Base-by-base conservation (phyloP, 2,888 invertebrate species). In the Heliconius aoede region DNA sequence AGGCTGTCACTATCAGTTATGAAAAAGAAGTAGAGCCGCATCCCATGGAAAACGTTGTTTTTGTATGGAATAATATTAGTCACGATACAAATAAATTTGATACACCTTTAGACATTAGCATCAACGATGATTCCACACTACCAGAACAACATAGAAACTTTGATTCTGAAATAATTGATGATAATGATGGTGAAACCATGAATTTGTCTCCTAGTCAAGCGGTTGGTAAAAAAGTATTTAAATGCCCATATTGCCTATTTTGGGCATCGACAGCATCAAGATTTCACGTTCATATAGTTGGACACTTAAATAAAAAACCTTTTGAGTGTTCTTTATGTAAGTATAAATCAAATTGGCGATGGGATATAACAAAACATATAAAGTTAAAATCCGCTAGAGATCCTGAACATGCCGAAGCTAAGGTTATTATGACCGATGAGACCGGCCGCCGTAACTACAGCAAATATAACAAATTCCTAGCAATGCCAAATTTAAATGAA, bases 331-430 rank as follows among this genome's bases (percentile, higher is more conserved):
- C 99, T 1, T 95, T 98, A 24, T 99, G 99, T 92, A 97, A 97
- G 74, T 98, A 98, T 87, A 96, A 98, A 83, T 98, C 98, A 40
- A 99, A 99, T 88, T 99, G 99, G 98, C 96, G 98, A 81, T 99
- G 98, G 98, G 99, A 99, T 92, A 98, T 99, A 79, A 98, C 98
- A 36, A 98, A 99, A 89, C 99, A 99, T 90, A 98, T 99, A 81
- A 97, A 98, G 85, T 94, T 98, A 84, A 98, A 98, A 94, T 97
- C 97, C 11, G 97, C 97, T 30, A 95, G 98, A 80, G 98, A 98
- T 92, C 96, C 97, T 72, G 96, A 96, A 71, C 98, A 98, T 89
- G 96, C 96, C 84, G 95, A 95, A 80, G 97, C 97, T 72, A 96
- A 97, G 90, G 98, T 98, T 65, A 94, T 98, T 76, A 97, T 98